Conservation (phyloP, 2,888 invertebrate species). For the Alentia gelatinosa region DNA sequence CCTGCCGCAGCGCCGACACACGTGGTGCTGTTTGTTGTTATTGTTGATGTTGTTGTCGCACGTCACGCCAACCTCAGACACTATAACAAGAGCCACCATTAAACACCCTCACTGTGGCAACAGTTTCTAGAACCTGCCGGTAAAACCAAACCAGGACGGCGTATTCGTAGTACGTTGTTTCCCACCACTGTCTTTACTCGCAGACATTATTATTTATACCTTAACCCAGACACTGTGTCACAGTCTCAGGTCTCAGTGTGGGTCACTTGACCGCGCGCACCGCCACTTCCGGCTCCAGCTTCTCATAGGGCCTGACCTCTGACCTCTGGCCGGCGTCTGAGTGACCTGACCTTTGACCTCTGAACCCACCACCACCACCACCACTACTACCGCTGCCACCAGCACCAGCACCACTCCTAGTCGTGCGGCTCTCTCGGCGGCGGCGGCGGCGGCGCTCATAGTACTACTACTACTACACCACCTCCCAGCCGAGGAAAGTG, state of each 20-base stretch:
- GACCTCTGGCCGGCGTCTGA: neutral
- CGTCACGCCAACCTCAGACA: neutral
- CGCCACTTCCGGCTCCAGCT: neutral
- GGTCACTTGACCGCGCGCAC: neutral
- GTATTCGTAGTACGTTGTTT: too few relatives aligned
- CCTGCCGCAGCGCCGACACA: neutral
- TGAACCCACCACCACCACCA: neutral
- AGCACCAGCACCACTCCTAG: neutral
- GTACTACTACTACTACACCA: too few relatives aligned
- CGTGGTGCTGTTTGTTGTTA: neutral
- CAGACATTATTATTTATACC: neutral
- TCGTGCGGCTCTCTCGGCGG: neutral
- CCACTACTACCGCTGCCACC: neutral
- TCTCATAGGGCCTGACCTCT: neutral
- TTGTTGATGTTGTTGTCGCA: neutral
- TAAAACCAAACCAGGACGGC: too few relatives aligned
- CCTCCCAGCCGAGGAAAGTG: too few relatives aligned
- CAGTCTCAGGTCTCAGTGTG: neutral
- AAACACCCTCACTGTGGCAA: neutral
- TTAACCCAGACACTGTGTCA: neutral
- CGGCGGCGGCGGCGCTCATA: too few relatives aligned
- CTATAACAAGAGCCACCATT: neutral
- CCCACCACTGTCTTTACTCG: too few relatives aligned
- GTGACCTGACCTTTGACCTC: constrained; percentile 40
- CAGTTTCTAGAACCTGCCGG: neutral